A percentile compares a stretch with the other conserved stretches of the same genome.
Conservation (phyloP, 2,888 invertebrate species). For the Epirrhoe tristata region DNA sequence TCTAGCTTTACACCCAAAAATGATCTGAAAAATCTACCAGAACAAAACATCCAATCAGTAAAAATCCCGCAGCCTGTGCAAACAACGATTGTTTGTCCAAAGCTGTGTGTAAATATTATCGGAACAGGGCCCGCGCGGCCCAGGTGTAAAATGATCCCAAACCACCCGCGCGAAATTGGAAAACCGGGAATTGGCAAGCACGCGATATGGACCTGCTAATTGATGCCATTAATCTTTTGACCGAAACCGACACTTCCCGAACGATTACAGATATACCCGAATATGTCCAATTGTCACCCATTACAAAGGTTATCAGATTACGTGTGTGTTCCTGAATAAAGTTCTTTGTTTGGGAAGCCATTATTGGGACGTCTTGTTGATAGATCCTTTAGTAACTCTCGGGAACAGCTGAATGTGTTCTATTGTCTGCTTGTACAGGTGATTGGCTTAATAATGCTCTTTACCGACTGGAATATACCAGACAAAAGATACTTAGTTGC, state of each 20-base stretch:
- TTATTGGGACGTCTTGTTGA: constrained; percentile 4
- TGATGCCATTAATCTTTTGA: constrained; percentile 73
- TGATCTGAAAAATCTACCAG: constrained; percentile 16
- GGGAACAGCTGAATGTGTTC: background rate
- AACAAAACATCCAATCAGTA: constrained; percentile 43
- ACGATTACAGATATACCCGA: constrained; percentile 26
- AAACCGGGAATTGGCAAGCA: constrained; percentile 61
- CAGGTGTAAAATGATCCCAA: constrained; percentile 63
- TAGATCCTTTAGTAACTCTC: background rate
- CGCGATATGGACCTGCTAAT: constrained; percentile 64
- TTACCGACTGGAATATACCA: background rate
- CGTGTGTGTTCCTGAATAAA: background rate
- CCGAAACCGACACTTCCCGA: constrained; percentile 56
- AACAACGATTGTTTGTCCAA: constrained; percentile 40
- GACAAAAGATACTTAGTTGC: background rate
- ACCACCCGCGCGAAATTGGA: constrained; percentile 58
- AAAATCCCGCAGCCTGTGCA: constrained; percentile 39
- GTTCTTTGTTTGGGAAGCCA: constrained; percentile 14
- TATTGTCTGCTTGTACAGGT: background rate
- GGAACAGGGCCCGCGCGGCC: constrained; percentile 26
- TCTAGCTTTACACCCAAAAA: constrained; percentile 7
- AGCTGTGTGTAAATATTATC: constrained; percentile 38
- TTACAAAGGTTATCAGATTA: constrained; percentile 5
- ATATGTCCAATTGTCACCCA: constrained; percentile 12
- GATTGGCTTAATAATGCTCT: constrained; percentile 2